Percentiles rank a stretch among this genome's conserved stretches.
These are phyloP conservation scores for Clarias batrachus DNA, from an alignment of 2,113 vertebrate species.

Conservation along the genomic window DNA sequence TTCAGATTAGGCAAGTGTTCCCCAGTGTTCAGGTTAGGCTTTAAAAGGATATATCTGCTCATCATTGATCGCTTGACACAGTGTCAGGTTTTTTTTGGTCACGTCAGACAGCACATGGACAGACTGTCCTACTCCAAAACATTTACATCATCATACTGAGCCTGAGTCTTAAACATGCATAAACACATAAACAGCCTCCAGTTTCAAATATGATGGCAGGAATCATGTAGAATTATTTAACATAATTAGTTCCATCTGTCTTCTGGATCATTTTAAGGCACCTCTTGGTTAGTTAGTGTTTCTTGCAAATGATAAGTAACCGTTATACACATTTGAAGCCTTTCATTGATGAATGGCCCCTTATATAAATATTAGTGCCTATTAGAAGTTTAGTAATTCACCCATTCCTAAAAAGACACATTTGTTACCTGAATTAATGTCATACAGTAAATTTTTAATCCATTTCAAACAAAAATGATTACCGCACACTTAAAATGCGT, in stretches of 20 bases:
- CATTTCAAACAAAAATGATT: not conserved
- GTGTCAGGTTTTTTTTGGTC: not conserved
- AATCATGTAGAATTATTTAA: not conserved
- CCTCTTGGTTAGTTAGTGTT: no score
- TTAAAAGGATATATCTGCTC: not conserved
- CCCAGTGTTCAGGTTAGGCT: not conserved
- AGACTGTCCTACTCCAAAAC: not conserved
- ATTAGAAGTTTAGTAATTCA: not conserved
- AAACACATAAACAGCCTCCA: not conserved
- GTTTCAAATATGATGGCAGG: not conserved
- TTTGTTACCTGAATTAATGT: not conserved
- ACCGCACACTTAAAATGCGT: not conserved
- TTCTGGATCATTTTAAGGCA: not conserved
- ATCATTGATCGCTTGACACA: not conserved
- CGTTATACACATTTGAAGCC: not conserved
- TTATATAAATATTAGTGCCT: not conserved
- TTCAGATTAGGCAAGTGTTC: not conserved
- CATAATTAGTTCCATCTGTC: not conserved
- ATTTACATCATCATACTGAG: not conserved
- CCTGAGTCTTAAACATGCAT: not conserved
- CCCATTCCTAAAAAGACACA: no score
- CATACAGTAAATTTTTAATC: not conserved
- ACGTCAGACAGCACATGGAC: not conserved
- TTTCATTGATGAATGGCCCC: not conserved
- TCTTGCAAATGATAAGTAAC: not conserved